Evolutionary conservation across 2,888 invertebrate genomes (phyloP).

Genomic region (Panorpa germanica): DNA sequence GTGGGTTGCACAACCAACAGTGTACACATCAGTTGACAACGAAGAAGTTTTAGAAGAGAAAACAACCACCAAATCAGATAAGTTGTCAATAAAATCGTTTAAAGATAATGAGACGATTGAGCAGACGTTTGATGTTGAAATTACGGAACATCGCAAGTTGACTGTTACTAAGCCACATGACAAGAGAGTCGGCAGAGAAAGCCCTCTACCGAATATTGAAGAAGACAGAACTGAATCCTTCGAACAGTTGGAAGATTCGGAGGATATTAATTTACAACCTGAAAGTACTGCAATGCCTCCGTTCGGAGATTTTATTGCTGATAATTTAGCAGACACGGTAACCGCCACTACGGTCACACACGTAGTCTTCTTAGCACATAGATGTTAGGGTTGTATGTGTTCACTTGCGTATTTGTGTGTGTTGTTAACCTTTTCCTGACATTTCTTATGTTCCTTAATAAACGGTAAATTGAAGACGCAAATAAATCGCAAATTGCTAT

Average conservation of each 20-base stretch:
- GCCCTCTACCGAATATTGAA: too few relatives aligned
- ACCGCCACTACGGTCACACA: neutral
- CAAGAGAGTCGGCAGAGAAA: constrained; percentile 24
- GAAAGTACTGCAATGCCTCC: constrained; percentile 23
- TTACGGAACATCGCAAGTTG: constrained; percentile 20
- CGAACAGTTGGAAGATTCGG: constrained; percentile 21
- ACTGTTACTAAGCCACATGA: constrained; percentile 20
- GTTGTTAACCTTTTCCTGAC: too few relatives aligned
- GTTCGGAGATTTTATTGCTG: constrained; percentile 32
- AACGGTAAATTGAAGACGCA: too few relatives aligned
- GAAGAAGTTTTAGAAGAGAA: constrained; percentile 10
- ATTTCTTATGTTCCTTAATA: too few relatives aligned
- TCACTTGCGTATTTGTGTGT: too few relatives aligned
- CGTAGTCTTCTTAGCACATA: neutral
- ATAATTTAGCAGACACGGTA: constrained; percentile 13
- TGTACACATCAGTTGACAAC: constrained; percentile 31
- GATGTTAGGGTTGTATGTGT: too few relatives aligned
- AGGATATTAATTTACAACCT: constrained; percentile 19
- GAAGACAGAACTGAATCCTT: constrained; percentile 8
- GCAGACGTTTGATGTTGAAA: constrained; percentile 25
- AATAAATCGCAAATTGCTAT: too few relatives aligned
- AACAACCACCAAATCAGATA: constrained; percentile 19
- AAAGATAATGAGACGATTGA: constrained; percentile 29
- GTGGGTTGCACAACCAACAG: constrained; percentile 32
- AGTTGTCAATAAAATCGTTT: constrained; percentile 29